Evolutionary conservation across 2,113 vertebrate species (phyloP).

Genomic region (Turdus rufiventris): DNA sequence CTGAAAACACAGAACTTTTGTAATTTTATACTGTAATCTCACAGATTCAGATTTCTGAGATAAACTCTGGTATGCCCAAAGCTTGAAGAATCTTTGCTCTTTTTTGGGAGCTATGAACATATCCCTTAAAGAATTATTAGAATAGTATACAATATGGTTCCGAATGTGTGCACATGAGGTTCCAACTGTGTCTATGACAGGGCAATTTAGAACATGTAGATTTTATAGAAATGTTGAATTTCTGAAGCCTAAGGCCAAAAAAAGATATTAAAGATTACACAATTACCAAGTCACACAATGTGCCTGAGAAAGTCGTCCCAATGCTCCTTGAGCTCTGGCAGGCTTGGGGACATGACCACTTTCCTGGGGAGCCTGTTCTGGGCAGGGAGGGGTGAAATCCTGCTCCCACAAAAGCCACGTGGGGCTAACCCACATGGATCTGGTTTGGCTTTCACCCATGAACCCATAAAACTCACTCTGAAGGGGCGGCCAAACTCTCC

Average conservation of each 20-base stretch:
- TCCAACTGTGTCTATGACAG: background rate
- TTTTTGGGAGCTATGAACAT: background rate
- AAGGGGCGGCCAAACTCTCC: background rate
- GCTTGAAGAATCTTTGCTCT: background rate
- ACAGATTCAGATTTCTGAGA: background rate
- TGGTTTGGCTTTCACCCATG: background rate
- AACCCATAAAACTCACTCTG: background rate
- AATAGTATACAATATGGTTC: background rate
- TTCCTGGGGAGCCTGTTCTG: background rate
- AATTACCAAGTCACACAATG: background rate
- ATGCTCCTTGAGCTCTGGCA: background rate
- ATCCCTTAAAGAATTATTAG: background rate
- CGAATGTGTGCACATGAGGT: background rate
- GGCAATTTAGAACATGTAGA: background rate
- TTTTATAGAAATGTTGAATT: background rate
- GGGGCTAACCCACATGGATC: rapidly evolving
- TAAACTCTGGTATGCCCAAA: background rate
- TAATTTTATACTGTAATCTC: background rate
- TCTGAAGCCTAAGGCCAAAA: background rate
- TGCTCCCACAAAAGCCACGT: background rate
- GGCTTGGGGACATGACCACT: rapidly evolving
- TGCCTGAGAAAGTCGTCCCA: background rate
- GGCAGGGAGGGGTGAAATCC: background rate
- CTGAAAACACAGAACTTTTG: background rate
- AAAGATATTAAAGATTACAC: background rate